phyloP scores from a whole-genome alignment of 2,888 invertebrate species.

The Chalcosyrphus nemorum region DNA sequence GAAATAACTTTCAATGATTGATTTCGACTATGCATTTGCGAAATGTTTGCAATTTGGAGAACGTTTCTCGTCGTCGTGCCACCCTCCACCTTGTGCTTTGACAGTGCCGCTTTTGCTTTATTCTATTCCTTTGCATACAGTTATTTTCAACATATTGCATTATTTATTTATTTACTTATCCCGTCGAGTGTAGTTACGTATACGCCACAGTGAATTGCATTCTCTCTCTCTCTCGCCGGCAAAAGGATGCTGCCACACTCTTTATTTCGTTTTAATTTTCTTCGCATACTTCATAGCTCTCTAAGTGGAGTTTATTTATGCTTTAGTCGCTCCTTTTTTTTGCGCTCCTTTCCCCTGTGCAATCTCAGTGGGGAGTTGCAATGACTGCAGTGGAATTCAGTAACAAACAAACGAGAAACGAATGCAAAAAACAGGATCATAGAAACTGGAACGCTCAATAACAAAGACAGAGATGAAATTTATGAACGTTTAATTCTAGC shows the following conservation, averaged over 20 bases:
- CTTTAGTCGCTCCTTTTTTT: not conserved
- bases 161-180: slow-evolving; percentile 10
- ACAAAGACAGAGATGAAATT: not conserved
- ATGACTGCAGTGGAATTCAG: not conserved
- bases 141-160: slow-evolving; percentile 5
- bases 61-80: not conserved
- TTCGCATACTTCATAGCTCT: not conserved
- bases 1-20: slow-evolving; percentile 1
- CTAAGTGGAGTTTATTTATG: not conserved
- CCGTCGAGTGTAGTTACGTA: slow-evolving; percentile 4
- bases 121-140: not conserved
- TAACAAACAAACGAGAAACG: not conserved
- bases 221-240: not conserved
- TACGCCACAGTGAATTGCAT: not conserved
- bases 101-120: not conserved
- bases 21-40: slow-evolving; percentile 7
- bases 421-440: no score
- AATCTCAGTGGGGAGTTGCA: not conserved
- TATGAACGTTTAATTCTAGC: not conserved
- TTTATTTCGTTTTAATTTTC: not conserved
- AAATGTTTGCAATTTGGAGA: not conserved
- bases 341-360: not conserved
- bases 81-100: not conserved
- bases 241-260: not conserved
- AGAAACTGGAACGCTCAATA: no score